Evolutionary conservation across 1,140 invertebrate species (phyloP).

Genomic region (Copidosoma floridanum): DNA sequence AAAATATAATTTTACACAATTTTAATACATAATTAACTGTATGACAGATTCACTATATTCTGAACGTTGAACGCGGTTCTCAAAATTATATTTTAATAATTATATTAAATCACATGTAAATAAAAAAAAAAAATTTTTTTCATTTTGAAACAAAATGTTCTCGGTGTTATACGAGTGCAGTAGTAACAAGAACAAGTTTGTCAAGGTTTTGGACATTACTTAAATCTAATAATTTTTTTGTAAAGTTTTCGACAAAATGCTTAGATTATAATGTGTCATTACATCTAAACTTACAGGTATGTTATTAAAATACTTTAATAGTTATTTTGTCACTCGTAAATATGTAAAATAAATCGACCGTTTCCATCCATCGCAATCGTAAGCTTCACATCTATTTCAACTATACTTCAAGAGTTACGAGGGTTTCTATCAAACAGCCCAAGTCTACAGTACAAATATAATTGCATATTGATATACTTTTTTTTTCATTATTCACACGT

Average conservation of each 20-base stretch:
- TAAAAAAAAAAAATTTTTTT: no score
- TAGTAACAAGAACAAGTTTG: slow-evolving; percentile 10
- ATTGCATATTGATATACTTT: slow-evolving; percentile 21
- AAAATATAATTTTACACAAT: no score
- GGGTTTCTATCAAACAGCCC: not conserved
- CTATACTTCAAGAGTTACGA: not conserved
- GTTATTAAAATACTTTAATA: slow-evolving; percentile 26
- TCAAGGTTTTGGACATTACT: slow-evolving; percentile 6
- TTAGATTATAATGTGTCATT: slow-evolving; percentile 4
- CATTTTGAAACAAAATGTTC: no score
- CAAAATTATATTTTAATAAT: no score
- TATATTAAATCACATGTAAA: no score
- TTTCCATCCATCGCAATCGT: not conserved
- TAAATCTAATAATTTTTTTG: slow-evolving; percentile 9
- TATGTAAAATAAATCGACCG: slow-evolving; percentile 24
- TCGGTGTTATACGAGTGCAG: no score
- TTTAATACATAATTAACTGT: no score
- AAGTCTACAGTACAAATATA: slow-evolving; percentile 21
- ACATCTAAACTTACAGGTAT: slow-evolving; percentile 21
- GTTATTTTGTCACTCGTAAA: slow-evolving; percentile 22
- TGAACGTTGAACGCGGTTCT: no score
- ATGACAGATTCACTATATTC: no score
- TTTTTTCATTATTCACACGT: slow-evolving; percentile 18
- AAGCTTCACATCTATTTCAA: no score
- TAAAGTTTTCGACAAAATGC: slow-evolving; percentile 12